These are phyloP conservation scores for Phengaris alcon DNA, from an alignment of 2,888 invertebrate genomes.

Conservation along the genomic window DNA sequence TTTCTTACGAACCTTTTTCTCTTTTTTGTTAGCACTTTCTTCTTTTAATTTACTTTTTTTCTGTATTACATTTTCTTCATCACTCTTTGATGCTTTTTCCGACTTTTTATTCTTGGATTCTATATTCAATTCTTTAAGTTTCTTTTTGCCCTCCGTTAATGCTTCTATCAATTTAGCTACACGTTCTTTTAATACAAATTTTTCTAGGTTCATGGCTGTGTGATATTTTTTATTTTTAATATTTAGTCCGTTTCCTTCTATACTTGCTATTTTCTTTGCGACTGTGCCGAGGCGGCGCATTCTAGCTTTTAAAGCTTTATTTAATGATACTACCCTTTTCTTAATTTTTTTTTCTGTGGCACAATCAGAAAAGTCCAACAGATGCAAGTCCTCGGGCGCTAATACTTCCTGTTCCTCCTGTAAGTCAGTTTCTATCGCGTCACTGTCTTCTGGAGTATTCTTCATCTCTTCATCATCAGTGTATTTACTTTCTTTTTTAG, in stretches of 20 bases:
- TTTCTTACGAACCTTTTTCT: slow-evolving; percentile 33
- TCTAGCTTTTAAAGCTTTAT: slow-evolving; percentile 55
- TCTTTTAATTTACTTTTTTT: slow-evolving; percentile 41
- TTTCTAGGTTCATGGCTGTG: slow-evolving; percentile 62
- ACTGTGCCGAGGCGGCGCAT: slow-evolving; percentile 47
- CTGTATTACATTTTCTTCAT: not conserved
- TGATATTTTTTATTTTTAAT: slow-evolving; percentile 59
- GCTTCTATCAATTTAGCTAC: slow-evolving; percentile 51
- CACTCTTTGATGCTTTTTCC: slow-evolving; percentile 33
- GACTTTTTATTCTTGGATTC: slow-evolving; percentile 42
- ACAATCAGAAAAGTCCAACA: slow-evolving; percentile 61
- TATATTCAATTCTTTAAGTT: slow-evolving; percentile 46
- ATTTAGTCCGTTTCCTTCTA: slow-evolving; percentile 60
- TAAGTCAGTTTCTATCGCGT: slow-evolving; percentile 60
- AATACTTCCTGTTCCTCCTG: slow-evolving; percentile 54
- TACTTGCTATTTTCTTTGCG: slow-evolving; percentile 51
- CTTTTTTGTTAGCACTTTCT: slow-evolving; percentile 39
- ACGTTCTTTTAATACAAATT: slow-evolving; percentile 50
- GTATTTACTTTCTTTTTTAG: slow-evolving; percentile 32
- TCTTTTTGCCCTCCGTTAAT: slow-evolving; percentile 47
- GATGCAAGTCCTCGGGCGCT: slow-evolving; percentile 51
- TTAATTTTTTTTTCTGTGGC: slow-evolving; percentile 52
- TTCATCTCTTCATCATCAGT: slow-evolving; percentile 35
- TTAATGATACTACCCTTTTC: slow-evolving; percentile 51
- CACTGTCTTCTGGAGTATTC: slow-evolving; percentile 54